A percentile compares a stretch with the other conserved stretches of the same genome.
Evolutionary conservation across 2,113 vertebrate species (phyloP).

Genomic region (Erythrolamprus reginae): DNA sequence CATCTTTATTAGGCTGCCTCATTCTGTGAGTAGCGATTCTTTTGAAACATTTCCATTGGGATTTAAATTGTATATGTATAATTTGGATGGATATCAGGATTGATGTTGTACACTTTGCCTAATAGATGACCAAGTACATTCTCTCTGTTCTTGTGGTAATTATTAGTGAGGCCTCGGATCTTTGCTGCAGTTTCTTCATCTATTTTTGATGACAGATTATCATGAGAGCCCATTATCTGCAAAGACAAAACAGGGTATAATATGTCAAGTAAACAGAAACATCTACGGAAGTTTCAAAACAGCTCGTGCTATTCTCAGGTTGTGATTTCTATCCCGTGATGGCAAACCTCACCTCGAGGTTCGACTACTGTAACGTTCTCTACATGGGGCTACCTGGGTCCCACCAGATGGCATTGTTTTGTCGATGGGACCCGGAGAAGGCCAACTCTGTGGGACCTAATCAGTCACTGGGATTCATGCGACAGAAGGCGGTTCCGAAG

Average conservation of each 20-base stretch:
- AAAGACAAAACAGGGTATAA: constrained; percentile 37
- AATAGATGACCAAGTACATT: constrained; percentile 59
- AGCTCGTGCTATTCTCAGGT: background rate
- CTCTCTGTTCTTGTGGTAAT: constrained; percentile 59
- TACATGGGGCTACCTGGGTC: too few species aligned
- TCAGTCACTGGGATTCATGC: too few species aligned
- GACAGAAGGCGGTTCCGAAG: too few species aligned
- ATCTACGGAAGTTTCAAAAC: background rate
- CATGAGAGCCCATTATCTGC: constrained; percentile 75
- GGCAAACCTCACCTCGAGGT: too few species aligned
- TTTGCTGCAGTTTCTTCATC: constrained; percentile 65
- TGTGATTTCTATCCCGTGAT: too few species aligned
- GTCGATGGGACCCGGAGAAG: too few species aligned
- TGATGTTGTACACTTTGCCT: constrained; percentile 63
- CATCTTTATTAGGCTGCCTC: background rate
- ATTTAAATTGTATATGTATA: constrained; percentile 51
- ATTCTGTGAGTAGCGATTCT: background rate
- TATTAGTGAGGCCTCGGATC: constrained; percentile 52
- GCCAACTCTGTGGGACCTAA: too few species aligned
- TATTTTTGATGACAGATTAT: constrained; percentile 66
- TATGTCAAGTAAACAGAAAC: background rate
- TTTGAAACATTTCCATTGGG: background rate
- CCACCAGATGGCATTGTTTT: too few species aligned
- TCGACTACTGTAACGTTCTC: too few species aligned
- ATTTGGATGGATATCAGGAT: constrained; percentile 68